These are phyloP conservation scores for Sabellastarte sp. DNA, from an alignment of 2,888 invertebrate genomes.

Conservation along the genomic window DNA sequence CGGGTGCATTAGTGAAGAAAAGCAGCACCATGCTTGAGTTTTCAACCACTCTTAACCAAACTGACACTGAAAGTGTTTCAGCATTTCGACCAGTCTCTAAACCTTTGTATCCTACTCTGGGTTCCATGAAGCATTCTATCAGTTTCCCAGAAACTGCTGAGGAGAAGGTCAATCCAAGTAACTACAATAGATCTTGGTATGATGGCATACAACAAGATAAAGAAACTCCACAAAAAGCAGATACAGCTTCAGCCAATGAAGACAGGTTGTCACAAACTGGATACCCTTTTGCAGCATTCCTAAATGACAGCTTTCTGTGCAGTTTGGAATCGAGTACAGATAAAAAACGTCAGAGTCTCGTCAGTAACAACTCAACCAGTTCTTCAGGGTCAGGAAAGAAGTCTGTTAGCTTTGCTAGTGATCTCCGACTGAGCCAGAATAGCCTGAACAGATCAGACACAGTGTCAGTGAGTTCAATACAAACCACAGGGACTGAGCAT, in stretches of 20 bases:
- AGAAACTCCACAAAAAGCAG: not conserved
- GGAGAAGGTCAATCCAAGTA: not conserved
- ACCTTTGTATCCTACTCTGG: not conserved
- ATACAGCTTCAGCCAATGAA: not conserved
- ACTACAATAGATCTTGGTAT: not conserved
- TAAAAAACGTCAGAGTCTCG: not conserved
- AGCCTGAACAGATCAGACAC: not conserved
- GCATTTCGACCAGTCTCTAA: not conserved
- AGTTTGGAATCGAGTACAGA: not conserved
- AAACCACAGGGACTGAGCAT: not conserved
- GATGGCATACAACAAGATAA: not conserved
- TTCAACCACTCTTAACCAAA: not conserved
- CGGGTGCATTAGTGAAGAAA: not conserved
- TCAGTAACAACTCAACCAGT: not conserved
- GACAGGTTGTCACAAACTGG: not conserved
- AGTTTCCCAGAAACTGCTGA: not conserved
- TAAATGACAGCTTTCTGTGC: not conserved
- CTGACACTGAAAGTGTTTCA: not conserved
- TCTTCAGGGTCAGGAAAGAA: not conserved
- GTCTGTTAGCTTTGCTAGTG: not conserved
- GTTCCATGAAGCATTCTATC: conserved; percentile 2
- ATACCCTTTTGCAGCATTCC: not conserved
- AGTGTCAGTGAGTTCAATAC: not conserved
- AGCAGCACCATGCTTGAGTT: not conserved
- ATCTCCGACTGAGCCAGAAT: not conserved